Evolutionary conservation across 1,140 invertebrate genomes (phyloP), one percentile per base, ranked within the genome.

Genomic region (Probaryconus sp.): DNA sequence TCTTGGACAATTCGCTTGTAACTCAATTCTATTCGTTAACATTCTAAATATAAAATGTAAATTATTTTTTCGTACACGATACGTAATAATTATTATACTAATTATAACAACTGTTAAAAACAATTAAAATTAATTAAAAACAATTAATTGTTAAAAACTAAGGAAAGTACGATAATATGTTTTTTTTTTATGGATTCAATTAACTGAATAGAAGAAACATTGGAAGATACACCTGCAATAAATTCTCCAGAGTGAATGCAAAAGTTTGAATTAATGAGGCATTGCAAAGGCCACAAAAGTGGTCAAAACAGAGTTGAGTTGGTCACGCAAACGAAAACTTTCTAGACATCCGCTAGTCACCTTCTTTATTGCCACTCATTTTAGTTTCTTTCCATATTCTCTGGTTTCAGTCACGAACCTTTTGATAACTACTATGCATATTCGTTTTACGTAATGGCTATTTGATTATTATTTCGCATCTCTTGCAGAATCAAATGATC

Each of bases 271-370:
- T 48, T 26, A 47, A 60, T 38, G 33, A 16, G 33, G n/a, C 20
- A 47, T 56, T 17, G 24, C 10, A 14, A 4, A 47, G 16, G 21
- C 5, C 18, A 9, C 33, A 24, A 18, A 67, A 51, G 33, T 67
- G 51, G 37, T 51, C 26, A 53, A 45, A 45, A 45, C 38, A n/a
- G n/a, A n/a, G n/a, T n/a, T n/a, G n/a, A n/a, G 18, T 37, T 24
- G 40, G 33, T 67, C 43, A 48, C 42, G 63, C 50, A 55, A 17
- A 17, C 48, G 40, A 45, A 35, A 31, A 61, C 65, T 60, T 69
- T 69, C 65, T 69, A 56, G 55, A 68, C 37, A 31, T 56, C 42
- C 16, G 24, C 0, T 28, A 35, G 17, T 18, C 21, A 20, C 26
- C 43, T 40, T 58, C 53, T 48, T 68, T 45, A 31, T 31, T 16